Percentiles rank a stretch among this genome's conserved stretches.
These are phyloP conservation scores for Embidobia sp. DNA, from an alignment of 2,888 invertebrate species.

Conservation along the genomic window DNA sequence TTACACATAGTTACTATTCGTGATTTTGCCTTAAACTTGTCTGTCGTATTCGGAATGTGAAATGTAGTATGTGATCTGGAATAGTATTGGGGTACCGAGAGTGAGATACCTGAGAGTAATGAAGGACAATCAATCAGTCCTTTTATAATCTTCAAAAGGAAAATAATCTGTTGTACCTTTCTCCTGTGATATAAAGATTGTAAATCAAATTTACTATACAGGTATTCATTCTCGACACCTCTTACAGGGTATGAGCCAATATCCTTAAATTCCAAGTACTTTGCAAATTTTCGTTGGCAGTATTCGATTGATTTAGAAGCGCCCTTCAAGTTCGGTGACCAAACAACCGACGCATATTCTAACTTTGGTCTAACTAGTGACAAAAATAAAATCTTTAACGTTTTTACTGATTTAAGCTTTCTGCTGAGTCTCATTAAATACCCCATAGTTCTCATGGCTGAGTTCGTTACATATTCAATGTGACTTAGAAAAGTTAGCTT, in stretches of 20 bases:
- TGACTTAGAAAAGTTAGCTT: neutral
- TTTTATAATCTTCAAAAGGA: neutral
- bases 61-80: too few species aligned
- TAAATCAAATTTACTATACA: neutral
- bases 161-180: neutral
- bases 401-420: neutral
- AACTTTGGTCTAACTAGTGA: neutral
- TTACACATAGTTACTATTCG: too few species aligned
- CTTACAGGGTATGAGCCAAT: neutral
- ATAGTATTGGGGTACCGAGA: neutral
- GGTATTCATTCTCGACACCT: constrained; percentile 1
- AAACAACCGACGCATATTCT: constrained; percentile 1
- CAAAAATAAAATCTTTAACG: neutral
- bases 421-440: neutral
- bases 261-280: neutral
- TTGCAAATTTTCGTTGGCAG: neutral
- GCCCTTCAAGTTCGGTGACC: neutral
- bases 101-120: neutral
- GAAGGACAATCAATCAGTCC: neutral
- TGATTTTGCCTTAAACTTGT: too few species aligned
- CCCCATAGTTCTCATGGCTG: neutral
- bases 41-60: too few species aligned
- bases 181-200: neutral
- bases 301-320: neutral
- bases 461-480: neutral